Conservation (phyloP, 1,140 invertebrate genomes). For the Lamellibrachia luymesi region DNA sequence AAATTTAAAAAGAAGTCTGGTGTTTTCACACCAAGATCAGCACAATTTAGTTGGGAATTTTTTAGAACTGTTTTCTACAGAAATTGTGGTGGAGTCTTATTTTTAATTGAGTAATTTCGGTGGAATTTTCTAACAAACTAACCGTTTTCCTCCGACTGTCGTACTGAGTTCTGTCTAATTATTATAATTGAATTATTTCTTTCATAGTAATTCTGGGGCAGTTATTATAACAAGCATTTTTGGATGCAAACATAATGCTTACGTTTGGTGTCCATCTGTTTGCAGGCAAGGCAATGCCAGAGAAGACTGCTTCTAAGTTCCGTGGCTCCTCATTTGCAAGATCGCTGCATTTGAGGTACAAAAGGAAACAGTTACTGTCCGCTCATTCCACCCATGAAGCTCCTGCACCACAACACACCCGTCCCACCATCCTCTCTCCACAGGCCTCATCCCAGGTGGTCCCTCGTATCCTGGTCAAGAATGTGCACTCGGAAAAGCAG, state of each 20-base stretch:
- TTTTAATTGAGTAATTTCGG: neutral
- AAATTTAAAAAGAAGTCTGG: neutral
- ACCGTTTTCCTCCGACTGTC: no score
- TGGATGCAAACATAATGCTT: neutral
- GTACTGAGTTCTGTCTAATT: neutral
- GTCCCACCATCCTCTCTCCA: neutral
- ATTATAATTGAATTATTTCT: neutral
- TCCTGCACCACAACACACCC: neutral
- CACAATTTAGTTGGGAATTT: neutral
- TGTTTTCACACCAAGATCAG: neutral
- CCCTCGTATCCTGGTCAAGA: neutral
- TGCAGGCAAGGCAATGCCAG: neutral
- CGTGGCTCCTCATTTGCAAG: neutral
- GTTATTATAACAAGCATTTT: neutral
- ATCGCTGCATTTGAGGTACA: neutral
- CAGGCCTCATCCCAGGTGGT: neutral
- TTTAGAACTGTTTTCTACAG: neutral
- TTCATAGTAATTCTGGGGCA: neutral
- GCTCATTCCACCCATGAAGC: neutral
- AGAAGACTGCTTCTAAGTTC: neutral
- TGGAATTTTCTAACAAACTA: neutral
- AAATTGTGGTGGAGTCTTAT: neutral
- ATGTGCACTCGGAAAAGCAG: neutral
- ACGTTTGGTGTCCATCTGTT: neutral
- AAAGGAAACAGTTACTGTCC: neutral